Base-by-base conservation (phyloP, 2,113 vertebrate genomes). In the Sebastes schlegelii region DNA sequence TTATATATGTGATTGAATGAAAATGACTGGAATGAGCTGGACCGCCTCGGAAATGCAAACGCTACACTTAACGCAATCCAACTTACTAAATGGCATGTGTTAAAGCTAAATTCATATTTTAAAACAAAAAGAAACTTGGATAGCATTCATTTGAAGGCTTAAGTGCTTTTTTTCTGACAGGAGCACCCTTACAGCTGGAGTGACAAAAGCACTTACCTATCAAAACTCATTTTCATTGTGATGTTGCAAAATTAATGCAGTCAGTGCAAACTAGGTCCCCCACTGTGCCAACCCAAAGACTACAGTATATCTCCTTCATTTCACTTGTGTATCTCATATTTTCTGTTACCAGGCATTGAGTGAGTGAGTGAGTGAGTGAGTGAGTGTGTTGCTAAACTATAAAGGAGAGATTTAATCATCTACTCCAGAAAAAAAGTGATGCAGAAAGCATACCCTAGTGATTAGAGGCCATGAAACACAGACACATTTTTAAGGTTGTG, bases 381-480 rank as follows among this genome's bases (percentile, higher is more conserved):
- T 16, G 11, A 43, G 74, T 57, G 54, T 52, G 61, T 52, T 60
- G 26, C 48, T 71, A 11, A 73, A 52, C 12, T 67, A 34, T 8
- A 3, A 34, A n/a, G 9, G 49, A 75, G 21, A 64, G 46, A 74
- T 51, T n/a, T 60, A 26, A 80, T 58, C 8, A 23, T 72, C 77
- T 68, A 23, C 77, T 63, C 70, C 21, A 77, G 5, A 49, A 26
- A 21, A 34, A 66, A 69, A 34, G 52, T 46, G 14, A 62, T 6
- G 52, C 52, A 64, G 21, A 63, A 68, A 77, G 43, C 4, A 57
- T 40, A 52, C 23, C 17, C 34, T 17, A n/a, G n/a, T 45, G n/a
- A 58, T 78, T 49, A 26, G 5, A 26, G 63, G 79, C 57, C 49
- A 80, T 70, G 73, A 82, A 42, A 87, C 83, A 79, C 58, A 85